Evolutionary conservation across 1,140 invertebrate genomes (phyloP).

Genomic region (Sitobion miscanthi): DNA sequence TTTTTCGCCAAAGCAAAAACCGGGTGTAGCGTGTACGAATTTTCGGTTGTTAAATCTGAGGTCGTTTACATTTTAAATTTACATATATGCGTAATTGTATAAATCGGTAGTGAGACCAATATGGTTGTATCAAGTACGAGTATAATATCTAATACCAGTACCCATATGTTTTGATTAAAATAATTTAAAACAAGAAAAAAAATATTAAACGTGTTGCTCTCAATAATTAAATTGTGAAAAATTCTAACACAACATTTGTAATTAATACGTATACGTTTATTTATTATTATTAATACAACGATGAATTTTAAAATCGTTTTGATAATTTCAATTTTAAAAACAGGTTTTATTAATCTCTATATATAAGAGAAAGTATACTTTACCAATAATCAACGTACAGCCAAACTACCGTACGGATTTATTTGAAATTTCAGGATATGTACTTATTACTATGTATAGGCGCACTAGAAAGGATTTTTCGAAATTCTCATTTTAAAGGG

Average conservation of each 20-base stretch:
- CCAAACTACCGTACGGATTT: no score
- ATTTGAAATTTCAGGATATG: no score
- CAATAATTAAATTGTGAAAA: constrained; percentile 13
- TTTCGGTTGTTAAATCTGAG: neutral
- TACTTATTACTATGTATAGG: no score
- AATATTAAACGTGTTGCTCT: neutral
- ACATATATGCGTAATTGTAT: neutral
- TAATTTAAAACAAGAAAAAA: neutral
- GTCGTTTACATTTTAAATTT: neutral
- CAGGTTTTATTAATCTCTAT: constrained; percentile 30
- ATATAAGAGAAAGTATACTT: no score
- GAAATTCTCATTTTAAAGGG: no score
- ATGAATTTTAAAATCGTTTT: neutral
- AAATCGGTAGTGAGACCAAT: neutral
- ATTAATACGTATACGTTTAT: neutral
- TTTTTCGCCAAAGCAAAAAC: neutral
- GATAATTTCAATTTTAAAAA: constrained; percentile 12
- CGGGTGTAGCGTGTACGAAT: neutral
- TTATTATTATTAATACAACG: constrained; percentile 19
- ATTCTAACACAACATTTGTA: neutral
- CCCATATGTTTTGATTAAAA: neutral
- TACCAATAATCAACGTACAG: no score
- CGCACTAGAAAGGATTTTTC: no score
- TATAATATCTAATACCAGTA: neutral
- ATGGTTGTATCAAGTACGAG: neutral